These are phyloP conservation scores for Mythimna pallens DNA, from an alignment of 2,888 invertebrate genomes.

Conservation along the genomic window DNA sequence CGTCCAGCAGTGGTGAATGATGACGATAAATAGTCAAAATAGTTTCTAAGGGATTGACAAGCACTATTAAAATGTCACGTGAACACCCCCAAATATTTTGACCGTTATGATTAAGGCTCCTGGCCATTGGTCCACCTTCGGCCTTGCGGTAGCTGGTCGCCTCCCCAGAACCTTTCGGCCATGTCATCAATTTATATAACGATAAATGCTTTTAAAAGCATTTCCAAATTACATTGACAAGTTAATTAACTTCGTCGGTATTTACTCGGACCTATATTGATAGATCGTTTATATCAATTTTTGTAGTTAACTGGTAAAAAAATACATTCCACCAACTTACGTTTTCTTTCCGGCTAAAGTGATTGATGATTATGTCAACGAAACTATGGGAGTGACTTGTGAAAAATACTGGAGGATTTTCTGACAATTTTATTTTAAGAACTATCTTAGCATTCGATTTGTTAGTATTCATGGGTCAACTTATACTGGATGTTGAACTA, in stretches of 20 bases:
- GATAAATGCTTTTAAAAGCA: constrained; percentile 21
- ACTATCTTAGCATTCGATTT: neutral
- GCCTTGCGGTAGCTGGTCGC: neutral
- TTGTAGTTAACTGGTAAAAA: constrained; percentile 1
- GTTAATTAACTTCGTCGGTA: constrained; percentile 14
- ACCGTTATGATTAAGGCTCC: no score
- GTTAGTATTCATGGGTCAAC: neutral
- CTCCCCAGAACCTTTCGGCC: neutral
- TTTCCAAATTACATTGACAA: constrained; percentile 20
- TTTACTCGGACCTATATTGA: constrained; percentile 14
- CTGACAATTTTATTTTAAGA: neutral
- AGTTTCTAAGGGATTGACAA: no score
- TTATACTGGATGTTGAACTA: constrained; percentile 2
- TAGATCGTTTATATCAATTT: constrained; percentile 13
- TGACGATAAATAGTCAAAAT: no score
- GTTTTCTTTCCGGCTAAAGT: constrained; percentile 27
- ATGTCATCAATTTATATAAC: constrained; percentile 11
- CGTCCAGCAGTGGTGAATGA: no score
- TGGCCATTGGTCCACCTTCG: neutral
- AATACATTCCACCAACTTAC: constrained; percentile 27
- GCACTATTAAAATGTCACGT: no score
- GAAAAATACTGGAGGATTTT: constrained; percentile 15
- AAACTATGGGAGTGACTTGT: constrained; percentile 48
- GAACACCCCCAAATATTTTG: no score
- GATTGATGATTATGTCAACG: constrained; percentile 55